Conservation (phyloP, 2,797 vertebrate genomes). For the Melopsittacus undulatus region DNA sequence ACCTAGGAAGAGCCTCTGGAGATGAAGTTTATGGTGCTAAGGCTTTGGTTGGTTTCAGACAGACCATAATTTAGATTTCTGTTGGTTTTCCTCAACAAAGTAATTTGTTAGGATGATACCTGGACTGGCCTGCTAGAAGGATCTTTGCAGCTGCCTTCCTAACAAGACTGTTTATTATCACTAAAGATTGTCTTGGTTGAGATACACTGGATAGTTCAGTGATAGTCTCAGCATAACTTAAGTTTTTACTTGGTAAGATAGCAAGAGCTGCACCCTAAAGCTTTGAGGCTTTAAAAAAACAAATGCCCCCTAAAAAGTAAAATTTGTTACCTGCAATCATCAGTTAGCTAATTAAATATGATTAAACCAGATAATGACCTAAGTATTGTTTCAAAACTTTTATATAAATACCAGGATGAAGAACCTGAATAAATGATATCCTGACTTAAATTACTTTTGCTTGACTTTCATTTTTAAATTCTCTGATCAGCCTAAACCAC, state of each 20-base stretch:
- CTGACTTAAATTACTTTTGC: background rate
- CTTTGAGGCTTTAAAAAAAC: background rate
- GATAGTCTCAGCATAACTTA: background rate
- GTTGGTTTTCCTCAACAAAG: background rate
- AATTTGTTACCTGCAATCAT: background rate
- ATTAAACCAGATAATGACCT: background rate
- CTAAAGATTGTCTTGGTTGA: background rate
- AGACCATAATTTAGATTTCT: background rate
- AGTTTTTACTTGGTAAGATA: background rate
- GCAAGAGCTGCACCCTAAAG: background rate
- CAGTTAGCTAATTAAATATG: background rate
- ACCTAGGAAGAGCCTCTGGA: background rate
- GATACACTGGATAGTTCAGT: background rate
- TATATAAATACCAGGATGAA: background rate
- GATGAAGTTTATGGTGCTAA: background rate
- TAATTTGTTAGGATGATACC: background rate
- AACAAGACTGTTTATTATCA: background rate
- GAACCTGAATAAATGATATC: background rate
- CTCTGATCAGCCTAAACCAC: background rate
- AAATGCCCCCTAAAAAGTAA: background rate
- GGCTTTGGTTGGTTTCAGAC: background rate
- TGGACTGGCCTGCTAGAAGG: background rate
- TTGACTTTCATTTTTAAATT: background rate
- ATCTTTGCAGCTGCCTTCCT: background rate
- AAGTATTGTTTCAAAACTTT: background rate